Base-by-base conservation (phyloP, 2,888 invertebrate genomes). In the Clanis bilineata region DNA sequence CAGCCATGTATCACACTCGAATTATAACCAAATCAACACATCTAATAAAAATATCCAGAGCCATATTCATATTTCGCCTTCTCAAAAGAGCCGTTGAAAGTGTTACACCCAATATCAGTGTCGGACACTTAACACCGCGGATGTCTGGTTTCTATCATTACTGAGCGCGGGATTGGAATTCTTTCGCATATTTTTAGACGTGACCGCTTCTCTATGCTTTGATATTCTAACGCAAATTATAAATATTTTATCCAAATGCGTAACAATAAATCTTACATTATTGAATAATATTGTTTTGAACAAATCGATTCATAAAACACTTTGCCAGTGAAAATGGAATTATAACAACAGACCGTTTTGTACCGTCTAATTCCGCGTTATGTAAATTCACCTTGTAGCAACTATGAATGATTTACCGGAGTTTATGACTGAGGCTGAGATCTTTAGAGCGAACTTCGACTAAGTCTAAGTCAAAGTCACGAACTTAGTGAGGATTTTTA, bases 61-160 rank as follows among this genome's bases (percentile, higher is more conserved):
- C 62, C 10, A 32, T 39, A 51, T 55, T 32, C 55, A 54, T 59
- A 59, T 59, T 59, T 67, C 63, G 56, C 58, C 67, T 67, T 65
- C 62, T 57, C 58, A 72, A 67, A 65, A 44, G 63, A 60, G 63
- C 63, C 59, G 64, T 73, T 70, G 64, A 74, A 69, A 68, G 69
- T 66, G 77, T 81, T 70, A 72, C 83, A 80, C 80, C 70, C 76
- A 75, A 77, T 80, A 79, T 69, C 66, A 73, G 69, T 75, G 78
- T 78, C 80, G 73, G 78, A 74, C 71, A 82, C 75, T 81, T 74
- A 79, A 78, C 80, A 80, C 82, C 69, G 60, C 66, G 61, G 67
- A 67, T 69, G 77, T 83, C 84, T 88, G 86, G 74, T 83, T 80
- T 83, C 72, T 72, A 82, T 86, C 83, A 76, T 74, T 72, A 75